Conservation (phyloP, 2,888 invertebrate species). For the Scrobipalpa atriplicella region DNA sequence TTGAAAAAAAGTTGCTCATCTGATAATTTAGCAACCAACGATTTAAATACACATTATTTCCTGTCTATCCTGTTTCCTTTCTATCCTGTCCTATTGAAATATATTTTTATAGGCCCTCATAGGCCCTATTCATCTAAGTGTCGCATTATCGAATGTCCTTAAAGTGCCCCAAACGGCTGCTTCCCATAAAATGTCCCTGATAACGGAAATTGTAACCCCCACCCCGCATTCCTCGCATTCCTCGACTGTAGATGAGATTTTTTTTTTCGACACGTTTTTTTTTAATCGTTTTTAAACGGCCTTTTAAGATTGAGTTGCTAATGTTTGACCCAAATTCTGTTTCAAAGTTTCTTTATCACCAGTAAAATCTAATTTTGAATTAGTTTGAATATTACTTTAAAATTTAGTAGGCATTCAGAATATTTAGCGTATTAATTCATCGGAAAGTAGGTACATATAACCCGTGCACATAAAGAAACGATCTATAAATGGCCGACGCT, state of each 20-base stretch:
- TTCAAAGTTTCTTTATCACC: not conserved
- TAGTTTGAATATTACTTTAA: too few relatives aligned
- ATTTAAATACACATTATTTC: too few relatives aligned
- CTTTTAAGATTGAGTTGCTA: too few relatives aligned
- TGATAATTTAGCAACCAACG: too few relatives aligned
- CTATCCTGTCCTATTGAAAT: not conserved
- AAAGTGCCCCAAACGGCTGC: conserved; percentile 66
- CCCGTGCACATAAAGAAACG: too few relatives aligned
- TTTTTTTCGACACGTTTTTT: not conserved
- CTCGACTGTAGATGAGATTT: conserved; percentile 33
- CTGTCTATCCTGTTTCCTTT: too few relatives aligned
- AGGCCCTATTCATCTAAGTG: conserved; percentile 43
- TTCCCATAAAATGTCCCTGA: conserved; percentile 68
- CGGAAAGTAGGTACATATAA: too few relatives aligned
- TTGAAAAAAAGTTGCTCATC: too few relatives aligned
- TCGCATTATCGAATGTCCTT: conserved; percentile 57
- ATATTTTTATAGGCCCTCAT: conserved; percentile 35
- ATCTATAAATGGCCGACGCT: too few relatives aligned
- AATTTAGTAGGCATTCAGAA: too few relatives aligned
- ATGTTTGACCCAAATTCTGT: not conserved
- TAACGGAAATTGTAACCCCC: conserved; percentile 63
- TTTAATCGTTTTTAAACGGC: not conserved
- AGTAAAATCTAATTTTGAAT: too few relatives aligned
- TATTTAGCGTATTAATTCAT: too few relatives aligned
- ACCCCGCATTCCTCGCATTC: conserved; percentile 37